Evolutionary conservation across 2,113 vertebrate genomes (phyloP).

Genomic region (Platanista minor): DNA sequence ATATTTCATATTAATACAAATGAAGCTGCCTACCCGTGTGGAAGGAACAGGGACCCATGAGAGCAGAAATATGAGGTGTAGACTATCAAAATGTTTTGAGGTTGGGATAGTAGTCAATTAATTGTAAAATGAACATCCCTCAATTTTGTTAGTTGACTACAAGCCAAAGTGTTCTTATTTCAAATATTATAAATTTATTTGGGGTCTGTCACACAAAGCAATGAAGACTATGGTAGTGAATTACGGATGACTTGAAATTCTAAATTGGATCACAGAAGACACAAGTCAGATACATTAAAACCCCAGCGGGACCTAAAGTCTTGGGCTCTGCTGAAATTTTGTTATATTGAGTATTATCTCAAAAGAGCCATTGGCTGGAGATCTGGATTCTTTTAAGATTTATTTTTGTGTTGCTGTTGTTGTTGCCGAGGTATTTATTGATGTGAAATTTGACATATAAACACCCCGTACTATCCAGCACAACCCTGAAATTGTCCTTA

Average conservation of each 20-base stretch:
- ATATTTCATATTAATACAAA: not conserved
- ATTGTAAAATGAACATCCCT: not conserved
- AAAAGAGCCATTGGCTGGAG: not conserved
- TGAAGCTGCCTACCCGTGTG: not conserved
- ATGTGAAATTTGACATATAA: not conserved
- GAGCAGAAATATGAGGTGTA: not conserved
- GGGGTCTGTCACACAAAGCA: not conserved
- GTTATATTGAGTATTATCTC: not conserved
- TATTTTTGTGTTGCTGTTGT: not conserved
- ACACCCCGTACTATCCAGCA: not conserved
- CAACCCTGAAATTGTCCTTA: not conserved
- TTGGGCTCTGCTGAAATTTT: not conserved
- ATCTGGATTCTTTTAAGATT: not conserved
- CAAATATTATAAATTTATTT: not conserved
- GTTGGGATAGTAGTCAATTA: not conserved
- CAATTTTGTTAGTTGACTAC: not conserved
- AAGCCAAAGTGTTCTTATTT: not conserved
- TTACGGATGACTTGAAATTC: not conserved
- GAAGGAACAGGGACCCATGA: not conserved
- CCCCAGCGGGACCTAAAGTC: not conserved
- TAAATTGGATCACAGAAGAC: not conserved
- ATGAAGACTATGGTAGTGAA: not conserved
- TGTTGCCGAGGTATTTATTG: not conserved
- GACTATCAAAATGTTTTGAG: not conserved
- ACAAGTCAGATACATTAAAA: not conserved